A percentile compares a stretch with the other conserved stretches of the same genome.
Conservation (phyloP, 2,888 invertebrate species). For the Schizotus pectinicornis region DNA sequence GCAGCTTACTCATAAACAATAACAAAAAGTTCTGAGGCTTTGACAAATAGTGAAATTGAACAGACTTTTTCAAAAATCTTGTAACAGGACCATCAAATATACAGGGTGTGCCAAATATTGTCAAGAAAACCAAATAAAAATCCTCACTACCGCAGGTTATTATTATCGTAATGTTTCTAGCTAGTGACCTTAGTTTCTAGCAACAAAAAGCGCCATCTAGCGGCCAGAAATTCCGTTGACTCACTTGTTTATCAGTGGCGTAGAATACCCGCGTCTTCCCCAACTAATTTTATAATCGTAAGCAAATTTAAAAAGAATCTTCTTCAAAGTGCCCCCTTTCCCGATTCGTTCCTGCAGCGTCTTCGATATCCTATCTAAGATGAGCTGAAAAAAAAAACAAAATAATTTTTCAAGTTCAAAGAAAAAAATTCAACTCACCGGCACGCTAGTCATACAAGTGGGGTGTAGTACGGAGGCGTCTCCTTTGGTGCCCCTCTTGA, state of each 20-base stretch:
- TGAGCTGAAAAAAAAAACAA: constrained; percentile 68
- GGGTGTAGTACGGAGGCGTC: constrained; percentile 92
- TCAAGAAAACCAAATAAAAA: no score
- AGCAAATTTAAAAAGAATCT: constrained; percentile 91
- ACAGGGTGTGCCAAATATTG: no score
- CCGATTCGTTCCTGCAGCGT: constrained; percentile 94
- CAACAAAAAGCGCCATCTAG: background rate
- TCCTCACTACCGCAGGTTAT: no score
- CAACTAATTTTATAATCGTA: constrained; percentile 91
- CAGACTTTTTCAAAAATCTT: no score
- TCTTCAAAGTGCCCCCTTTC: constrained; percentile 77
- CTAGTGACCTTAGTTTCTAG: no score
- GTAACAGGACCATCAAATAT: no score
- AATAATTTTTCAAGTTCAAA: constrained; percentile 12
- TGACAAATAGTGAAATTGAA: no score
- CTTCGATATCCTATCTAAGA: constrained; percentile 97
- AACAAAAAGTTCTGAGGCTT: no score
- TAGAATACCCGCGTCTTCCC: constrained; percentile 81
- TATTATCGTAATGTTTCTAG: no score
- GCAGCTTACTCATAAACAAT: no score
- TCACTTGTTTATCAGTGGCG: constrained; percentile 75
- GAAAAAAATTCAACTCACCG: constrained; percentile 65
- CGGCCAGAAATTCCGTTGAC: constrained; percentile 20
- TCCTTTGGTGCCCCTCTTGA: constrained; percentile 92
- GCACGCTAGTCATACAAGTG: constrained; percentile 95